These are phyloP conservation scores for Anthophora plumipes DNA, from an alignment of 2,888 invertebrate genomes.

Conservation along the genomic window DNA sequence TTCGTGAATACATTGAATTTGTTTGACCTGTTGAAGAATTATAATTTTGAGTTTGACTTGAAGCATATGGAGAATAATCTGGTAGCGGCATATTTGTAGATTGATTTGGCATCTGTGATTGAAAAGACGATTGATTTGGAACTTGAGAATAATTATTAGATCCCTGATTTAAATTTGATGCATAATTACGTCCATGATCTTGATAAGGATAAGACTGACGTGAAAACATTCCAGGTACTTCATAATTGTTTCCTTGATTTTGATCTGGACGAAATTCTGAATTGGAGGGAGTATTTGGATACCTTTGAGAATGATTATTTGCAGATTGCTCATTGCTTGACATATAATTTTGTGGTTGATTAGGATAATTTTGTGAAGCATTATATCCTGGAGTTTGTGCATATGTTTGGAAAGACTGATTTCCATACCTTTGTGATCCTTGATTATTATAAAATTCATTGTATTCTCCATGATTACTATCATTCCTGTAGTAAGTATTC, in stretches of 20 bases:
- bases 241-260: slow-evolving; percentile 75
- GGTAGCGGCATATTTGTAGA: slow-evolving; percentile 72
- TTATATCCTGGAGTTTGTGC: slow-evolving; percentile 76
- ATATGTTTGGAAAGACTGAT: slow-evolving; percentile 78
- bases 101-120: slow-evolving; percentile 74
- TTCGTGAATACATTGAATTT: slow-evolving; percentile 75
- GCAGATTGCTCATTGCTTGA: slow-evolving; percentile 68
- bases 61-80: slow-evolving; percentile 77
- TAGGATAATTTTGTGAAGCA: slow-evolving; percentile 71
- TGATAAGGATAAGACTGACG: slow-evolving; percentile 79
- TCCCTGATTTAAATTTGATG: slow-evolving; percentile 74
- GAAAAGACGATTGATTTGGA: slow-evolving; percentile 75
- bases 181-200: slow-evolving; percentile 78
- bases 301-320: slow-evolving; percentile 71
- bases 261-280: slow-evolving; percentile 77
- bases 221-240: slow-evolving; percentile 77
- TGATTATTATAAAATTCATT: slow-evolving; percentile 80
- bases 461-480: slow-evolving; percentile 68
- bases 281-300: slow-evolving; percentile 64
- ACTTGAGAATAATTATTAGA: slow-evolving; percentile 77
- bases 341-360: slow-evolving; percentile 73
- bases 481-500: slow-evolving; percentile 79
- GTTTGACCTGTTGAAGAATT: slow-evolving; percentile 73
- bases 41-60: slow-evolving; percentile 77
- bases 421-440: slow-evolving; percentile 78